These are phyloP conservation scores for Lordiphosa fenestrarum DNA, from an alignment of 2,888 invertebrate genomes.

Conservation along the genomic window DNA sequence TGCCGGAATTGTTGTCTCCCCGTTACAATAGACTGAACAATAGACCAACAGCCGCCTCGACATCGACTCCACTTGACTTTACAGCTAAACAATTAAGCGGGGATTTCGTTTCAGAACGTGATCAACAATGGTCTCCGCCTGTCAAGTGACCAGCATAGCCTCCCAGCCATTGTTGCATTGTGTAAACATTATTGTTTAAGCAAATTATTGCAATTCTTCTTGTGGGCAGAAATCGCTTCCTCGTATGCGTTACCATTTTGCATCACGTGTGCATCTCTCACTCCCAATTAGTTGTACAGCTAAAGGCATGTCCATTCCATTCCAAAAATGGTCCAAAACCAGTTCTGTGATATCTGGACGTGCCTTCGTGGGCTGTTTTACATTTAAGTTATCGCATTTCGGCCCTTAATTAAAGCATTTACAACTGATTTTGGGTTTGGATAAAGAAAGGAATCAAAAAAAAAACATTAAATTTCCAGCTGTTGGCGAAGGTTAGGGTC, in stretches of 20 bases:
- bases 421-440: slow-evolving; percentile 53
- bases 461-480: slow-evolving; percentile 7
- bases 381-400: slow-evolving; percentile 57
- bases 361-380: slow-evolving; percentile 53
- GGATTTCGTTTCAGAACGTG: slow-evolving; percentile 62
- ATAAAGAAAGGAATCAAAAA: slow-evolving; percentile 28
- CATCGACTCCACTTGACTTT: slow-evolving; percentile 7
- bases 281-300: slow-evolving; percentile 50
- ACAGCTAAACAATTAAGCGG: slow-evolving; percentile 46
- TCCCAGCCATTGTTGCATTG: slow-evolving; percentile 34
- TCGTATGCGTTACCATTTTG: slow-evolving; percentile 41
- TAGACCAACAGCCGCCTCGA: slow-evolving; percentile 12
- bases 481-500: slow-evolving; percentile 20
- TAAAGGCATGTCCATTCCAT: slow-evolving; percentile 26
- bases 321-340: slow-evolving; percentile 35
- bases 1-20: slow-evolving; percentile 27
- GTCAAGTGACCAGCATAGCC: slow-evolving; percentile 26
- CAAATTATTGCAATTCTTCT: slow-evolving; percentile 55
- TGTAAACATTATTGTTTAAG: slow-evolving; percentile 43
- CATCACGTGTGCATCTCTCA: slow-evolving; percentile 20
- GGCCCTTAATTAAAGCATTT: slow-evolving; percentile 64
- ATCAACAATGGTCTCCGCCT: slow-evolving; percentile 39
- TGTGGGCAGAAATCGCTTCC: slow-evolving; percentile 50
- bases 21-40: slow-evolving; percentile 31
- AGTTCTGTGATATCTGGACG: slow-evolving; percentile 37